phyloP scores from a whole-genome alignment of 2,797 vertebrate species.

The Sebastes itinus region DNA sequence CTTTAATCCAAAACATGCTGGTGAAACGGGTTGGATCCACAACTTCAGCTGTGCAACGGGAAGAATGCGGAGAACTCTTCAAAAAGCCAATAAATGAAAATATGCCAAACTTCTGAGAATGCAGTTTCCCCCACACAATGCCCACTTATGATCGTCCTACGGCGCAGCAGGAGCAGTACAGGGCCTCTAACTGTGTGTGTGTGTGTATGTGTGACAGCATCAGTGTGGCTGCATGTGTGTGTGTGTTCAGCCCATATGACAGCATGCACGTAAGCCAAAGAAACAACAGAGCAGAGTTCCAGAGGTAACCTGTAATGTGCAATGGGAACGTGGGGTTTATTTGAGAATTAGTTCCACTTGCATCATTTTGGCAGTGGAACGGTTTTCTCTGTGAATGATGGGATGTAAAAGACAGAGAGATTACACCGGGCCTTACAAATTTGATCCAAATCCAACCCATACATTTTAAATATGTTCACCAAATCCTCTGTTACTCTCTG shows the following conservation, averaged over 20 bases:
- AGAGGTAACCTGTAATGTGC: slow-evolving; percentile 23
- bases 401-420: neutral
- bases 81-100: slow-evolving; percentile 58
- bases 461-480: neutral
- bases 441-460: neutral
- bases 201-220: neutral
- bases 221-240: neutral
- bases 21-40: slow-evolving; percentile 11
- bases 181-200: neutral
- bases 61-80: slow-evolving; percentile 56
- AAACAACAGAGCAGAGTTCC: neutral
- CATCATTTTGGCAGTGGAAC: neutral
- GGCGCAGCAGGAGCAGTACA: slow-evolving; percentile 2
- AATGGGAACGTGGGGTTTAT: slow-evolving; percentile 9
- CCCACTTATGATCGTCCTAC: slow-evolving; percentile 11
- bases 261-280: neutral
- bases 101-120: slow-evolving; percentile 48
- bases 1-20: slow-evolving; percentile 30
- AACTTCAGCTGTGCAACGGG: slow-evolving; percentile 38
- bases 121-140: slow-evolving; percentile 52
- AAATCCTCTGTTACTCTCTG: neutral
- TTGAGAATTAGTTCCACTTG: neutral
- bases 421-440: neutral
- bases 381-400: slow-evolving; percentile 9
- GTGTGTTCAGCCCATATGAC: neutral